phyloP scores from a whole-genome alignment of 2,888 invertebrate species.

The Mimumesa dahlbomi region DNA sequence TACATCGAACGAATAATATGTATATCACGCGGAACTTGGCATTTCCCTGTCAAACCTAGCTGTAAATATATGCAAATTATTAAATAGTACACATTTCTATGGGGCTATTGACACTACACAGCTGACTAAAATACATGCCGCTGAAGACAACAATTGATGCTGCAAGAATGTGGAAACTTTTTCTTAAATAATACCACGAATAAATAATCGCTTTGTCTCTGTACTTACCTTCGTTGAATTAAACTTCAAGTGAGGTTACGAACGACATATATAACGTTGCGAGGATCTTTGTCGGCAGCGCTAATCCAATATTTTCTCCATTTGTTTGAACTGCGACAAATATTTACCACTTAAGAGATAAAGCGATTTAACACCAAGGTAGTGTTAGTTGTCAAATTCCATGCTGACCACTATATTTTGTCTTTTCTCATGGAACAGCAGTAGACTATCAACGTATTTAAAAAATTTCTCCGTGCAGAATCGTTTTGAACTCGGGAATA shows the following conservation, averaged over 20 bases:
- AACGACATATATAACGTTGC: slow-evolving; percentile 52
- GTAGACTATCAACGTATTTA: background rate
- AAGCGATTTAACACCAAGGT: slow-evolving; percentile 27
- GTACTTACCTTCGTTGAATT: slow-evolving; percentile 32
- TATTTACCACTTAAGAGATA: slow-evolving; percentile 41
- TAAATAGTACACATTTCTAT: no score
- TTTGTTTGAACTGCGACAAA: slow-evolving; percentile 47
- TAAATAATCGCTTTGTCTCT: background rate
- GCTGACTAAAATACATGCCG: no score
- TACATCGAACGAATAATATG: no score
- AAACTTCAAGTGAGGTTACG: slow-evolving; percentile 36
- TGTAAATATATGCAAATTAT: no score
- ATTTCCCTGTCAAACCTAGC: no score
- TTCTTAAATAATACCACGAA: no score
- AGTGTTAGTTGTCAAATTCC: slow-evolving; percentile 13
- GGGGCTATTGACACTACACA: no score
- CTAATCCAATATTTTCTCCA: slow-evolving; percentile 44
- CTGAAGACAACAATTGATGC: no score
- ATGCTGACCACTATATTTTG: background rate
- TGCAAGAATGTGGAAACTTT: no score
- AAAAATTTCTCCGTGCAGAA: no score
- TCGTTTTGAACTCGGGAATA: background rate
- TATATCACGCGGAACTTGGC: no score
- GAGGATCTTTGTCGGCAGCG: slow-evolving; percentile 61
- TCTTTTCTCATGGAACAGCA: no score